Percentiles rank a stretch among this genome's conserved stretches.
phyloP scores from a whole-genome alignment of 2,113 vertebrate species.

The Rhinoptilus africanus region DNA sequence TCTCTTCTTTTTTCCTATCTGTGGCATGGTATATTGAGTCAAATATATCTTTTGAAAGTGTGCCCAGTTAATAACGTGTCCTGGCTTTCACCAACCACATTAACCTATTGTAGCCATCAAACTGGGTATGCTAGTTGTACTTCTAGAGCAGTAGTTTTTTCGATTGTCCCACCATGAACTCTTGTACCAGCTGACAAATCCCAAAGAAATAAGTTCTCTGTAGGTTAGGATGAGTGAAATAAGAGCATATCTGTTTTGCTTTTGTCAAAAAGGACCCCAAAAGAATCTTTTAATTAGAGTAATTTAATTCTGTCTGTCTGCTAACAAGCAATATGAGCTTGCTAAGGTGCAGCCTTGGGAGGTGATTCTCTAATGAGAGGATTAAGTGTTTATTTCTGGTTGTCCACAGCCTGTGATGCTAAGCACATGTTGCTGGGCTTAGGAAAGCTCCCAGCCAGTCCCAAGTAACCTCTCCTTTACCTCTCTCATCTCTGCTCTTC shows the following conservation, averaged over 20 bases:
- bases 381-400: conserved; percentile 57
- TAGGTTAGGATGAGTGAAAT: background rate
- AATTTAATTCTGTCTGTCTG: background rate
- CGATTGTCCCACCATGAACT: background rate
- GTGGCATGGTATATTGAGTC: background rate
- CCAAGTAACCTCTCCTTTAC: background rate
- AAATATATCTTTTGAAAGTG: background rate
- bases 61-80: background rate
- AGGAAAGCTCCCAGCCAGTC: background rate
- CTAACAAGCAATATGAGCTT: background rate
- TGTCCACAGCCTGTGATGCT: background rate
- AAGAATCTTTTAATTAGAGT: background rate
- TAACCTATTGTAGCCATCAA: background rate
- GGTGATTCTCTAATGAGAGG: conserved; percentile 29
- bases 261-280: background rate
- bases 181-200: background rate
- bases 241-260: background rate
- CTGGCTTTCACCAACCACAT: background rate
- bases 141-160: background rate
- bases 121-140: background rate
- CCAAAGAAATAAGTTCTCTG: background rate
- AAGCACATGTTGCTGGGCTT: background rate
- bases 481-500: background rate
- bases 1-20: background rate
- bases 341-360: background rate